Conservation (phyloP, 2,113 vertebrate species). For the Percina caprodes region DNA sequence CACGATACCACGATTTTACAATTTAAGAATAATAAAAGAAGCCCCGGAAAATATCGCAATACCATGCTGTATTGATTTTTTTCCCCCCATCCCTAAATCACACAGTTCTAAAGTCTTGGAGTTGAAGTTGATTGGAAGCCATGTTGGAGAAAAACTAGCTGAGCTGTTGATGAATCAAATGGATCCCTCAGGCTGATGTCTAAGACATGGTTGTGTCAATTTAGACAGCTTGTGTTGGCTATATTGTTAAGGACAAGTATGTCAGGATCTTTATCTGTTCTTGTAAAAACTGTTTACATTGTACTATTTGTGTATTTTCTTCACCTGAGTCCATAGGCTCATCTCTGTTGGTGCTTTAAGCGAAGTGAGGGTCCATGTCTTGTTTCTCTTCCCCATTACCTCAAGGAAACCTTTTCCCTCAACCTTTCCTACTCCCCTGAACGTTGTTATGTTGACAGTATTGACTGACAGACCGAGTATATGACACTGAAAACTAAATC, state of each 20-base stretch:
- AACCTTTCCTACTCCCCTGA: slow-evolving; percentile 8
- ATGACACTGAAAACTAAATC: background rate
- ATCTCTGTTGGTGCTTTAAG: slow-evolving; percentile 8
- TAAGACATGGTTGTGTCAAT: background rate
- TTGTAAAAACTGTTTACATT: slow-evolving; percentile 6
- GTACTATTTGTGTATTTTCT: background rate
- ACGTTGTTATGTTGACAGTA: slow-evolving; percentile 2
- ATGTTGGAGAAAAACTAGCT: background rate
- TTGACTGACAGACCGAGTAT: slow-evolving; percentile 36
- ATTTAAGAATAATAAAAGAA: no score
- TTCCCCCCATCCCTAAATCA: no score
- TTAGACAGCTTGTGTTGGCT: slow-evolving; percentile 8
- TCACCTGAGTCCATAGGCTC: background rate
- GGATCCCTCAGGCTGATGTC: background rate
- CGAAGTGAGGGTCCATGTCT: slow-evolving; percentile 6
- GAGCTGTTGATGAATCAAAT: background rate
- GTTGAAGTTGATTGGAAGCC: background rate
- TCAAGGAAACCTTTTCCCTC: slow-evolving; percentile 20
- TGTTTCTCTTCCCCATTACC: slow-evolving; percentile 10
- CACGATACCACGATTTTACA: no score
- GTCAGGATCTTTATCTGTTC: slow-evolving; percentile 2
- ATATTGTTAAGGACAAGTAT: background rate
- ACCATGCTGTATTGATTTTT: no score
- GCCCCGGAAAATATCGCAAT: no score
- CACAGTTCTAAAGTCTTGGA: background rate